Percentiles rank a stretch among this genome's conserved stretches.
These are phyloP conservation scores for Panthera uncia DNA, from an alignment of 2,113 vertebrate genomes.

Conservation along the genomic window DNA sequence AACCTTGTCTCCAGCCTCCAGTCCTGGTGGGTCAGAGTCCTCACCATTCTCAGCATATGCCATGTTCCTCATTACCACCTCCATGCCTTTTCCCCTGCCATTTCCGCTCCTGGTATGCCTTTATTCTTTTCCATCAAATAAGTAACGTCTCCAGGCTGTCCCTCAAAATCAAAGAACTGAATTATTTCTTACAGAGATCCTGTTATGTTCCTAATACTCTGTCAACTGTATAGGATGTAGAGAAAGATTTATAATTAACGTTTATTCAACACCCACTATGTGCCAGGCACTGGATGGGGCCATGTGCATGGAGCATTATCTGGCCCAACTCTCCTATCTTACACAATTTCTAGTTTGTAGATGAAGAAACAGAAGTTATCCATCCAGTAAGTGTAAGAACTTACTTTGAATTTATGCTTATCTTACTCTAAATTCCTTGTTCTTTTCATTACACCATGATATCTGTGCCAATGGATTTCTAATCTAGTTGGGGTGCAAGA, in stretches of 20 bases:
- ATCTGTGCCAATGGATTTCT: background rate
- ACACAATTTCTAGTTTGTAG: slow-evolving; percentile 4
- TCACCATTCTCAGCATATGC: background rate
- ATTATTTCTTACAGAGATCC: background rate
- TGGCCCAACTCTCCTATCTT: background rate
- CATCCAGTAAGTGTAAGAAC: background rate
- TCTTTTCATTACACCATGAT: background rate
- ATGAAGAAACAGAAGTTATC: background rate
- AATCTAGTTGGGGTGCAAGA: background rate
- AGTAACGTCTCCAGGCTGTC: background rate
- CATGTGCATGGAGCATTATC: background rate
- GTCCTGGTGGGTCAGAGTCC: background rate
- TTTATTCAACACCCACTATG: background rate
- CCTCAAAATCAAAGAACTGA: background rate
- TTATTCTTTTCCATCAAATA: background rate
- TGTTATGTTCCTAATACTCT: background rate
- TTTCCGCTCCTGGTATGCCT: background rate
- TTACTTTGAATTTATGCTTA: background rate
- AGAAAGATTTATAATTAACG: background rate
- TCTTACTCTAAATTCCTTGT: background rate
- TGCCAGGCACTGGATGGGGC: background rate
- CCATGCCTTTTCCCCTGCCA: background rate
- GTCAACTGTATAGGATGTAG: background rate
- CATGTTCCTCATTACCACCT: background rate
- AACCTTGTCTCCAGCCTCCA: background rate